Evolutionary conservation across 2,113 vertebrate species (phyloP), one percentile per base, ranked within the genome.

Genomic region (Delphinapterus leucas): DNA sequence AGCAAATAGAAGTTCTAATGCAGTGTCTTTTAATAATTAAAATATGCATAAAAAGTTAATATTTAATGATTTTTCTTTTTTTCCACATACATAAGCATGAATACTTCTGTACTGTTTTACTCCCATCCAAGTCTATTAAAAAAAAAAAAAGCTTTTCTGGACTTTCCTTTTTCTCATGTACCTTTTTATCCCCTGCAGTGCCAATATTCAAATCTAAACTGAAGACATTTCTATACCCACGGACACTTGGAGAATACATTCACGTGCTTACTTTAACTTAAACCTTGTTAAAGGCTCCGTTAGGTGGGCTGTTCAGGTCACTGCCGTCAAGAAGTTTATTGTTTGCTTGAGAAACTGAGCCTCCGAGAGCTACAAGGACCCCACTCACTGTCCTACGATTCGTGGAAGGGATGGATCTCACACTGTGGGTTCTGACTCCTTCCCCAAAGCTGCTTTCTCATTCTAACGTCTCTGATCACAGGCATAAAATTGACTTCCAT

Each of bases 401-500:
- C 25, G 60, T 26, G 28, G 63, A 11, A 38, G 79, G 67, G 18
- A n/a, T 5, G 5, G 26, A 13, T 3, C 5, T 38, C 61, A 38
- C n/a, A 17, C 31, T 3, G 5, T 58, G 28, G 49, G n/a, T 6
- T 9, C 13, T 23, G 36, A 26, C 36, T 18, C 71, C 53, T 8
- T 14, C 28, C 44, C 25, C 36, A 7, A 11, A 0, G 25, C 21
- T 47, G 2, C 44, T 58, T 44, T 25, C 14, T 53, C 61, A 23
- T 1, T 23, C 13, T 44, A 33, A 20, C 11, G 11, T 61, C 63
- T 61, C 53, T 68, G 60, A 10, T 14, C 36, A 47, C 33, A 8
- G 0, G 12, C 15, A 7, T n/a, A 3, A 9, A 41, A 9, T 1
- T 0, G 44, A 61, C 23, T 17, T 65, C 73, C 11, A 1, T 0